A percentile compares a stretch with the other conserved stretches of the same genome.
Conservation (phyloP, 2,113 vertebrate species). For the Brienomyrus longianalis region DNA sequence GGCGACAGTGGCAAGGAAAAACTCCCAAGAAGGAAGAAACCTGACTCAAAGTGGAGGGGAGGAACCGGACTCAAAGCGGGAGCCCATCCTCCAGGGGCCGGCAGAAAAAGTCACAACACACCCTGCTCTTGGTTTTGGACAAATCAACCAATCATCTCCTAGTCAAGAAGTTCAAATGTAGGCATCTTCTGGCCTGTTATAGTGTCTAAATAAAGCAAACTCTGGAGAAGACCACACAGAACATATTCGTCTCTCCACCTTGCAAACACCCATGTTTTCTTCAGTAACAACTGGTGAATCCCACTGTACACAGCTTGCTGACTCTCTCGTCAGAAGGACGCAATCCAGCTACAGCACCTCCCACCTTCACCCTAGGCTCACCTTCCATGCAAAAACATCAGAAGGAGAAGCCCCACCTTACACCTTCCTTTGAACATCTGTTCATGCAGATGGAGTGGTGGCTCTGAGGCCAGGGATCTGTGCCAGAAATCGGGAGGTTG, state of each 20-base stretch:
- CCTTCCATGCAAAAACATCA: background rate
- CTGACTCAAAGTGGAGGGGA: too few species aligned
- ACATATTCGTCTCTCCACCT: background rate
- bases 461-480: too few species aligned
- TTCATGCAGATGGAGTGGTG: background rate
- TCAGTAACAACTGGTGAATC: background rate
- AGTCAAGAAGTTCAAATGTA: background rate
- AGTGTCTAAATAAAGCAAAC: background rate
- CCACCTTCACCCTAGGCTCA: background rate
- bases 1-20: too few species aligned
- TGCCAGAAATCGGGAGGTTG: too few species aligned
- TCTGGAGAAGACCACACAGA: background rate
- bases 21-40: too few species aligned
- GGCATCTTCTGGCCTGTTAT: background rate
- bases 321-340: background rate
- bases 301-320: background rate
- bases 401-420: background rate
- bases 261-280: background rate
- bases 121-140: too few species aligned
- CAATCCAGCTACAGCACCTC: background rate
- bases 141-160: background rate
- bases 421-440: background rate
- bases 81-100: too few species aligned
- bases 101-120: too few species aligned
- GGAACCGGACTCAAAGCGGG: too few species aligned